phyloP scores from a whole-genome alignment of 2,888 invertebrate genomes.

The Cerastis leucographa region DNA sequence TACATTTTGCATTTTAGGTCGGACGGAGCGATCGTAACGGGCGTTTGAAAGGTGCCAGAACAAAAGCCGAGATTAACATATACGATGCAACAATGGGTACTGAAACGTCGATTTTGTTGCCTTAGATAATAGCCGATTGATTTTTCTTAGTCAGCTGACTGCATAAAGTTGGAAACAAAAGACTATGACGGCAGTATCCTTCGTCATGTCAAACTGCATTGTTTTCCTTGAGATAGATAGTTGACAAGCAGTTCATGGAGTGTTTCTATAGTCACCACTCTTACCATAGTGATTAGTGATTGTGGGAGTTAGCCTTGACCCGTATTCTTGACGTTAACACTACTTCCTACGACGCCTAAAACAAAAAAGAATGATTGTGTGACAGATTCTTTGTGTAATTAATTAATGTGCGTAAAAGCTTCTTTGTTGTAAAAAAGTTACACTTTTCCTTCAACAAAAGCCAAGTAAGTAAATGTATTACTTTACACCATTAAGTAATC shows the following conservation, averaged over 20 bases:
- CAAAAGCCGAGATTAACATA: conserved; percentile 69
- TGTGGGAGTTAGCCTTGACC: conserved; percentile 3
- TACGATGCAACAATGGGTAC: conserved; percentile 46
- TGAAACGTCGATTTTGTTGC: conserved; percentile 45
- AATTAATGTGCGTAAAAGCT: conserved; percentile 41
- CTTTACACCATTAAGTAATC: conserved; percentile 26
- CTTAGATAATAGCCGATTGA: conserved; percentile 37
- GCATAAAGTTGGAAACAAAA: conserved; percentile 17
- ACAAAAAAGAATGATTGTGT: conserved; percentile 38
- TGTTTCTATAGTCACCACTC: neutral
- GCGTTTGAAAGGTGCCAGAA: conserved; percentile 60
- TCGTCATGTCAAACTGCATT: conserved; percentile 9
- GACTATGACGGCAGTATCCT: conserved; percentile 1
- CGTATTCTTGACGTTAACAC: neutral
- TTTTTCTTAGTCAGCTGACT: conserved; percentile 21
- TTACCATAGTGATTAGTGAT: neutral
- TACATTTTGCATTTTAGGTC: conserved; percentile 23
- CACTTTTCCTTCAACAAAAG: conserved; percentile 22
- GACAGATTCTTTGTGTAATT: conserved; percentile 34
- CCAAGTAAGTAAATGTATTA: conserved; percentile 38
- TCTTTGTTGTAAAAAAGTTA: conserved; percentile 23
- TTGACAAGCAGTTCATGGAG: neutral
- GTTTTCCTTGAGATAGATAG: conserved; percentile 4
- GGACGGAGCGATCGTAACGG: conserved; percentile 60
- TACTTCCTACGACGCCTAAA: conserved; percentile 21